Evolutionary conservation across 2,797 vertebrate genomes (phyloP).

Genomic region (Takifugu rubripes): DNA sequence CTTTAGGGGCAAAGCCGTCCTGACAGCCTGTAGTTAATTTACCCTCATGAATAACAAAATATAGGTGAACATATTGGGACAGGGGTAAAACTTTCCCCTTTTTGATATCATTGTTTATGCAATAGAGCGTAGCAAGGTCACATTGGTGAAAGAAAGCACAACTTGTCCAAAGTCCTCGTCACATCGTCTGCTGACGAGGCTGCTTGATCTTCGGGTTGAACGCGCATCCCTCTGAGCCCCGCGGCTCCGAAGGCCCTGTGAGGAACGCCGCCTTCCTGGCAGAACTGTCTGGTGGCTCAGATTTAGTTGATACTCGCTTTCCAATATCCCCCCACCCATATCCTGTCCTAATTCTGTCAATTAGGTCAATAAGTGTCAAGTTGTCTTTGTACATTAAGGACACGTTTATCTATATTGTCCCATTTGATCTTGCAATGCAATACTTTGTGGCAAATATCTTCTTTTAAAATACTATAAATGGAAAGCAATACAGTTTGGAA

Average conservation of each 20-base stretch:
- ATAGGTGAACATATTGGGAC: slow-evolving; percentile 4
- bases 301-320: slow-evolving; percentile 4
- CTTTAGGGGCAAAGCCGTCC: background rate
- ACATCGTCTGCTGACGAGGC: background rate
- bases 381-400: slow-evolving; percentile 49
- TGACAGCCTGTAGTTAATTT: background rate
- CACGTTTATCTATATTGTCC: slow-evolving; percentile 25
- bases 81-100: slow-evolving; percentile 13
- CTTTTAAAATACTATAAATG: too few species aligned
- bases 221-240: slow-evolving; percentile 20
- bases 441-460: slow-evolving; percentile 7
- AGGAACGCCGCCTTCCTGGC: slow-evolving; percentile 25
- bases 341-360: slow-evolving; percentile 35
- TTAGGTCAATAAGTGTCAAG: slow-evolving; percentile 60
- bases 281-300: slow-evolving; percentile 30
- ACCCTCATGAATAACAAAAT: background rate
- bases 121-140: background rate
- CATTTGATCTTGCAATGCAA: slow-evolving; percentile 14
- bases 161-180: background rate
- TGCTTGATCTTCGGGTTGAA: slow-evolving; percentile 4
- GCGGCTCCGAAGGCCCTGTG: slow-evolving; percentile 25
- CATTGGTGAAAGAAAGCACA: background rate
- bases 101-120: background rate
- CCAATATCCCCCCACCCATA: slow-evolving; percentile 14
- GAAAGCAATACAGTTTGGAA: too few species aligned